These are phyloP conservation scores for Magallana ariakensis DNA, from an alignment of 1,140 invertebrate species.

Conservation along the genomic window DNA sequence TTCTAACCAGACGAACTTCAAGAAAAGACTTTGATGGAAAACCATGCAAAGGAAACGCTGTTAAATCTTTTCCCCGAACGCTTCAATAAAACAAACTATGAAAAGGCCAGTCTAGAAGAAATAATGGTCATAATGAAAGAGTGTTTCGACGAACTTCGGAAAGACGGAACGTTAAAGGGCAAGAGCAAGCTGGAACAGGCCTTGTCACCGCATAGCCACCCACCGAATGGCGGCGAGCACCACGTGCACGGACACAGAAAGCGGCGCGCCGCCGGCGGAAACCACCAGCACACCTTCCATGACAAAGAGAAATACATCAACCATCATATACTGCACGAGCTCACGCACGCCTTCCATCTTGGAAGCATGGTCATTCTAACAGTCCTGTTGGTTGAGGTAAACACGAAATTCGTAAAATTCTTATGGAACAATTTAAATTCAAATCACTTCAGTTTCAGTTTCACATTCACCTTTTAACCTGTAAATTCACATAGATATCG, in stretches of 20 bases:
- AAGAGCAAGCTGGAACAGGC: slow-evolving; percentile 41
- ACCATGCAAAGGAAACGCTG: slow-evolving; percentile 66
- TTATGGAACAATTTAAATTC: too few species aligned
- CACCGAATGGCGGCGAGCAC: slow-evolving; percentile 41
- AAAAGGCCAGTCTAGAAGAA: slow-evolving; percentile 56
- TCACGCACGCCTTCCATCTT: slow-evolving; percentile 75
- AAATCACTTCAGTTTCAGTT: too few species aligned
- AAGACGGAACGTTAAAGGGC: slow-evolving; percentile 47
- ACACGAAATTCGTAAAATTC: background rate
- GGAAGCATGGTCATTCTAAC: slow-evolving; percentile 73
- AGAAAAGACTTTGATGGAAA: slow-evolving; percentile 64
- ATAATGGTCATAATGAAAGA: slow-evolving; percentile 64
- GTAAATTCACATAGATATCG: too few species aligned
- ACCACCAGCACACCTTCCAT: slow-evolving; percentile 62
- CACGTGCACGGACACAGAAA: slow-evolving; percentile 51
- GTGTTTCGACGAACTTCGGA: slow-evolving; percentile 51
- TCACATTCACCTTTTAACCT: too few species aligned
- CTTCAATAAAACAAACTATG: slow-evolving; percentile 65
- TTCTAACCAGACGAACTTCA: slow-evolving; percentile 70
- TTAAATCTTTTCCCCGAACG: slow-evolving; percentile 66
- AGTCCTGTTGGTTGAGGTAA: slow-evolving; percentile 70
- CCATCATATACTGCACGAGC: slow-evolving; percentile 68
- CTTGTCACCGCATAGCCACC: slow-evolving; percentile 51
- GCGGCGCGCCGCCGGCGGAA: slow-evolving; percentile 59
- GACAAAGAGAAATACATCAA: slow-evolving; percentile 55